Evolutionary conservation across 2,113 vertebrate genomes (phyloP).

Genomic region (Panthera leo): DNA sequence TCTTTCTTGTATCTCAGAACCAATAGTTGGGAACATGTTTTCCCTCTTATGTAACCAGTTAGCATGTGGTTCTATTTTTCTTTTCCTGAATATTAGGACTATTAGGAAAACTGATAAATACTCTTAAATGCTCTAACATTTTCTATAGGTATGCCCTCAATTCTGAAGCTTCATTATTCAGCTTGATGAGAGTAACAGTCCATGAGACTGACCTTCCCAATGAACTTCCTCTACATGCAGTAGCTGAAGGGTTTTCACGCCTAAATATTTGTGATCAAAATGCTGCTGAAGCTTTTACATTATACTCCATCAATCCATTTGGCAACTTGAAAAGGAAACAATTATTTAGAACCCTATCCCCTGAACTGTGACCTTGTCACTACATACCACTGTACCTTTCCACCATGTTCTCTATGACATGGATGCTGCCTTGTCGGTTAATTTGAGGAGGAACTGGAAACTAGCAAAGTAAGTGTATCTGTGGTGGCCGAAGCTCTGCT

Average conservation of each 20-base stretch:
- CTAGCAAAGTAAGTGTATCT: background rate
- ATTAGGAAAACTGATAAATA: background rate
- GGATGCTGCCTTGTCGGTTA: background rate
- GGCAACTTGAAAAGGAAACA: background rate
- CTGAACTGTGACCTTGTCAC: background rate
- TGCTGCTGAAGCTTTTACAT: background rate
- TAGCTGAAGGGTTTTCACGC: background rate
- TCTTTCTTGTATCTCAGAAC: background rate
- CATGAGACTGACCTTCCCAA: background rate
- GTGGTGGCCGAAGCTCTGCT: background rate
- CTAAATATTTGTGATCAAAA: background rate
- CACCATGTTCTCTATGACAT: background rate
- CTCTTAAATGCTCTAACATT: background rate
- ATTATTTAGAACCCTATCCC: background rate
- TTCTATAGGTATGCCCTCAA: background rate
- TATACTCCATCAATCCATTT: background rate
- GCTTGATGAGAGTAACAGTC: background rate
- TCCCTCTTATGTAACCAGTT: background rate
- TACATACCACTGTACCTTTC: accelerated
- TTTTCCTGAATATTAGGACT: background rate
- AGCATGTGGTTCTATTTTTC: background rate
- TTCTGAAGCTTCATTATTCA: background rate
- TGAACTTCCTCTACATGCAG: background rate
- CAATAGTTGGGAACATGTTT: background rate
- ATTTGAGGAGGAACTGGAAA: background rate